Conservation (phyloP, 2,888 invertebrate genomes). For the Cryptus armator region DNA sequence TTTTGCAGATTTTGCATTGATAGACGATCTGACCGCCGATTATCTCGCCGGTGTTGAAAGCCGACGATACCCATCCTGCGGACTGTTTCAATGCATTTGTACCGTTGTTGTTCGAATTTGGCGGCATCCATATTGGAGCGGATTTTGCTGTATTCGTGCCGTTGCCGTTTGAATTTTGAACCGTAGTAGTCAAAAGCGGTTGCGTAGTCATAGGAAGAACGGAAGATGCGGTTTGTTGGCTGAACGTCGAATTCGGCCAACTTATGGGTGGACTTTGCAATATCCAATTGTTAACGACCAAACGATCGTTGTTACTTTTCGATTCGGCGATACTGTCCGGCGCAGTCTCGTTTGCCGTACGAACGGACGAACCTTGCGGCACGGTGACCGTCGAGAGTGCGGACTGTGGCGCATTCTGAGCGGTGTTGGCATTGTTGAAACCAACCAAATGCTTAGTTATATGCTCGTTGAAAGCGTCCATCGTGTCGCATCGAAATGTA, state of each 20-base stretch:
- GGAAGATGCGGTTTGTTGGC: background rate
- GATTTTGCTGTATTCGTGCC: background rate
- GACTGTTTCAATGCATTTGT: background rate
- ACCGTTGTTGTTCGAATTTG: conserved; percentile 5
- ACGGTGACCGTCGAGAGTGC: conserved; percentile 80
- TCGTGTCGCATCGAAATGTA: conserved; percentile 30
- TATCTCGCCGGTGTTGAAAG: background rate
- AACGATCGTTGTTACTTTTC: conserved; percentile 81
- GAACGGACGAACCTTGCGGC: conserved; percentile 87
- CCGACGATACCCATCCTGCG: background rate
- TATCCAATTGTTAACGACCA: conserved; percentile 17
- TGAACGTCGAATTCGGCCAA: background rate
- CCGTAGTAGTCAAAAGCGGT: background rate
- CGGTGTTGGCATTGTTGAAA: background rate
- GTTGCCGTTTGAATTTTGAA: background rate
- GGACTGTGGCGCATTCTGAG: background rate
- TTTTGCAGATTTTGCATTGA: conserved; percentile 57
- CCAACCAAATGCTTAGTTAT: conserved; percentile 46
- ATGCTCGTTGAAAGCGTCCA: conserved; percentile 49
- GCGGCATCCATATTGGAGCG: background rate
- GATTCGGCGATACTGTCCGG: background rate
- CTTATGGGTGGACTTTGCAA: background rate
- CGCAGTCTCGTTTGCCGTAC: background rate
- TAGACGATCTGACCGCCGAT: conserved; percentile 38
- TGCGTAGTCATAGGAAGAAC: background rate